Evolutionary conservation across 1,140 invertebrate species (phyloP).

Genomic region (Heliconius melpomene): DNA sequence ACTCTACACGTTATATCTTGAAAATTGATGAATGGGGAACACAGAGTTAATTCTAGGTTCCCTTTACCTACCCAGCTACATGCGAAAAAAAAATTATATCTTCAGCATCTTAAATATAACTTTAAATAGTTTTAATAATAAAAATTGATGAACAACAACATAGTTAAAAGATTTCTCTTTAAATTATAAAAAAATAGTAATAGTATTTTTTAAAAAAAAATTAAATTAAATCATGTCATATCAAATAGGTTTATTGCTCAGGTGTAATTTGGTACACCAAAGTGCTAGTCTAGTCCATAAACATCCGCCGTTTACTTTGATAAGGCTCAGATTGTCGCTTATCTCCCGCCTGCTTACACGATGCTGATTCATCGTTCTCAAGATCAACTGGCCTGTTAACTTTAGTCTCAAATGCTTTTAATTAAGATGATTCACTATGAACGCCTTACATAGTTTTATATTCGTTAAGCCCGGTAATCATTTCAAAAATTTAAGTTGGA

Average conservation of each 20-base stretch:
- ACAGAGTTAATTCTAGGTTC: too few relatives aligned
- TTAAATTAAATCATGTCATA: too few relatives aligned
- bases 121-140: too few relatives aligned
- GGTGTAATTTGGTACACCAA: slow-evolving; percentile 18
- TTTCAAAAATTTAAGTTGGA: neutral
- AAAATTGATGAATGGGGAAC: too few relatives aligned
- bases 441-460: neutral
- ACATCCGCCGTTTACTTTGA: slow-evolving; percentile 65
- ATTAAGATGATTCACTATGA: neutral
- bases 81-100: neutral
- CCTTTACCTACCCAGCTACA: too few relatives aligned
- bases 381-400: slow-evolving; percentile 30
- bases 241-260: neutral
- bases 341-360: slow-evolving; percentile 49
- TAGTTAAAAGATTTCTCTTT: too few relatives aligned
- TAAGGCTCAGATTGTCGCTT: slow-evolving; percentile 53
- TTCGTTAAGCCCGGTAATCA: neutral
- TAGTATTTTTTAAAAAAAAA: too few relatives aligned
- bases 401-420: neutral
- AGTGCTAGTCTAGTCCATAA: slow-evolving; percentile 51
- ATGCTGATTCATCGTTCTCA: slow-evolving; percentile 41
- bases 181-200: too few relatives aligned
- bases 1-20: too few relatives aligned
- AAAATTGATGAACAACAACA: too few relatives aligned
- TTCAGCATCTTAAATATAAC: too few relatives aligned